A percentile compares a stretch with the other conserved stretches of the same genome.
Evolutionary conservation across 2,797 vertebrate species (phyloP).

Genomic region (Craterocephalus amniculus): DNA sequence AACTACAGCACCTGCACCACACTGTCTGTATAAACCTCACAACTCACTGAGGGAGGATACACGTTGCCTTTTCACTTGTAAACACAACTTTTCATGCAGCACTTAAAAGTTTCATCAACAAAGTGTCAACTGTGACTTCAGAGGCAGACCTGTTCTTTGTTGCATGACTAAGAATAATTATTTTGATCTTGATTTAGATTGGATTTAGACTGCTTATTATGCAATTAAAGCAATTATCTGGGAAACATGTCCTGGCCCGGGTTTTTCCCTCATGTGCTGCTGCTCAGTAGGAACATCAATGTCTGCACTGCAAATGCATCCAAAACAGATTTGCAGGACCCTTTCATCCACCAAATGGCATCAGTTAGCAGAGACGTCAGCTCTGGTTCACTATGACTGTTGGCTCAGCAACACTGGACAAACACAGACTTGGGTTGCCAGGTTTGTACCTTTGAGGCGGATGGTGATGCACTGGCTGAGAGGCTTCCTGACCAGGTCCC

Average conservation of each 20-base stretch:
- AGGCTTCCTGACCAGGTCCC: constrained; percentile 91
- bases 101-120: too few relatives aligned
- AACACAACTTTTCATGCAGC: too few relatives aligned
- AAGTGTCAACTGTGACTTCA: neutral
- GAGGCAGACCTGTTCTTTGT: neutral
- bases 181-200: neutral
- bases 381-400: constrained; percentile 24
- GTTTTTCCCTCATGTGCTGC: constrained; percentile 7
- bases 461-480: constrained; percentile 86
- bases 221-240: constrained; percentile 6
- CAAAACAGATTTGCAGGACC: constrained; percentile 27
- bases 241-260: constrained; percentile 2
- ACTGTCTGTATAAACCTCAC: too few relatives aligned
- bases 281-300: constrained; percentile 31
- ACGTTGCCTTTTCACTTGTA: too few relatives aligned
- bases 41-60: too few relatives aligned
- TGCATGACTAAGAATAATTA: neutral
- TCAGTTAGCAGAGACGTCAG: constrained; percentile 15
- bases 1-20: neutral
- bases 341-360: constrained; percentile 48
- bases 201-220: neutral
- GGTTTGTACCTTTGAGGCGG: constrained; percentile 77
- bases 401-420: neutral
- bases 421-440: neutral
- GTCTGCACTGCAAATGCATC: constrained; percentile 26